A percentile compares a stretch with the other conserved stretches of the same genome.
Conservation (phyloP, 2,888 invertebrate genomes). For the Resseliella maxima region DNA sequence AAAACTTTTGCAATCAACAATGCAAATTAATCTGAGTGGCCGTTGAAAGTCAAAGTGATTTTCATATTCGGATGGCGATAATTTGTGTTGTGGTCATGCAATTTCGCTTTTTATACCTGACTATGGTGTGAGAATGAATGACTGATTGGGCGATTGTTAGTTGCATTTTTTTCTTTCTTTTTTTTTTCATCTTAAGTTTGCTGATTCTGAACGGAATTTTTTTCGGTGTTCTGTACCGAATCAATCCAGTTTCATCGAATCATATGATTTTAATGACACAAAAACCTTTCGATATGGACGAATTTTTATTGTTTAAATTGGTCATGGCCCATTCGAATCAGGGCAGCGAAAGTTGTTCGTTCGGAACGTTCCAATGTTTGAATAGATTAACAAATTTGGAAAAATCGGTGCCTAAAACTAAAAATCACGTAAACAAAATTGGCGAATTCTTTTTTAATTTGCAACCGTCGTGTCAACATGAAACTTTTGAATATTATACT, state of each 20-base stretch:
- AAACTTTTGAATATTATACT: neutral
- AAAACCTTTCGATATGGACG: neutral
- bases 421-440: neutral
- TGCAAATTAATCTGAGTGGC: neutral
- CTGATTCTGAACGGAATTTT: neutral
- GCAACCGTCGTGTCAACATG: neutral
- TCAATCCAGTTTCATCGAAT: neutral
- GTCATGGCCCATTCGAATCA: conserved; percentile 16
- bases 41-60: conserved; percentile 35
- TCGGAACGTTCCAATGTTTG: neutral
- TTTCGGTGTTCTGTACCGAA: neutral
- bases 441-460: neutral
- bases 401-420: neutral
- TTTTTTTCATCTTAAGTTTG: neutral
- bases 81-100: conserved; percentile 9
- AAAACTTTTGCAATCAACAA: conserved; percentile 31
- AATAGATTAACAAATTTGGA: neutral
- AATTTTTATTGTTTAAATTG: neutral
- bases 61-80: neutral
- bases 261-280: conserved; percentile 1
- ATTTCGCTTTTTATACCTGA: neutral
- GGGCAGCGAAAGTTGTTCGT: neutral
- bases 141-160: neutral
- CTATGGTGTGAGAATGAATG: neutral
- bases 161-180: neutral